Evolutionary conservation across 2,797 vertebrate genomes (phyloP).

Genomic region (Mergus octosetaceus): DNA sequence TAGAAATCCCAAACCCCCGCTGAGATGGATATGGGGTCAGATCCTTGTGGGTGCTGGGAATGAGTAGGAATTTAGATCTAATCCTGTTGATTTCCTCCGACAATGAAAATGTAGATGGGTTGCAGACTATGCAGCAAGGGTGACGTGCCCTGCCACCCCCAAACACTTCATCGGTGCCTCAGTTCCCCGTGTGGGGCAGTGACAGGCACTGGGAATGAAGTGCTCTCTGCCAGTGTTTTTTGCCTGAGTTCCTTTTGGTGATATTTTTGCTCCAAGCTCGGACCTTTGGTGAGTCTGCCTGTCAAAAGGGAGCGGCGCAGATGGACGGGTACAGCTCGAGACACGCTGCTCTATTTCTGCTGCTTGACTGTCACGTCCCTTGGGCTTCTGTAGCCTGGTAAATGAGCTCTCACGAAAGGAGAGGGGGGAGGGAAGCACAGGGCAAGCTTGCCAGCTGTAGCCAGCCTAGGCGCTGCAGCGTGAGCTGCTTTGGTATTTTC

Average conservation of each 20-base stretch:
- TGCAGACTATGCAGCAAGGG: neutral
- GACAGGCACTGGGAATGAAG: fast-evolving
- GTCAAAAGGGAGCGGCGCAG: neutral
- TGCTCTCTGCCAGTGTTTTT: fast-evolving
- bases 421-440: neutral
- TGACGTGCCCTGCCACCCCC: neutral
- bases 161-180: neutral
- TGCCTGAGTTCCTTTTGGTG: neutral
- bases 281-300: neutral
- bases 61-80: neutral
- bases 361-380: neutral
- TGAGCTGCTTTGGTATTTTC: neutral
- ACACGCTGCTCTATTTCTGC: neutral
- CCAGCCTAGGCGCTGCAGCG: neutral
- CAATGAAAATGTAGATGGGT: neutral
- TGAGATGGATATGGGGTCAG: fast-evolving
- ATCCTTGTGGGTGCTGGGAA: neutral
- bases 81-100: neutral
- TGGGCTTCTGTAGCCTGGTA: slow-evolving; percentile 41
- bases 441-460: neutral
- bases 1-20: neutral
- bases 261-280: neutral
- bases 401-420: slow-evolving; percentile 23
- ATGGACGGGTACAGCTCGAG: neutral
- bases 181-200: neutral